These are phyloP conservation scores for Lepidurus packardi DNA, from an alignment of 1,140 invertebrate genomes.

Conservation along the genomic window DNA sequence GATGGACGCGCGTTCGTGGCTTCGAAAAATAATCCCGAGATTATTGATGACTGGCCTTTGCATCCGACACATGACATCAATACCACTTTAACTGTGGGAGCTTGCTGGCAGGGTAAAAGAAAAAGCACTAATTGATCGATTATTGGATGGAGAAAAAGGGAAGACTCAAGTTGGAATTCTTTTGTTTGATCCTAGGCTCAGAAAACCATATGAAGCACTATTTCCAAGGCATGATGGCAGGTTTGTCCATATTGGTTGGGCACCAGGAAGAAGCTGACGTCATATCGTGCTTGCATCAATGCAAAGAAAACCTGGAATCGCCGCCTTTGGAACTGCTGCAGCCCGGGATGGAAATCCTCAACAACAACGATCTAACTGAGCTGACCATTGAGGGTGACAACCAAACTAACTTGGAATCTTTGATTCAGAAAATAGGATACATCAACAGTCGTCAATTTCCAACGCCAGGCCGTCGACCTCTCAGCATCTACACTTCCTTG, in stretches of 20 bases:
- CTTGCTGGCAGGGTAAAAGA: conserved; percentile 87
- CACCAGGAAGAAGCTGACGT: conserved; percentile 72
- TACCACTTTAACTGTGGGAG: conserved; percentile 88
- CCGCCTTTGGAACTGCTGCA: conserved; percentile 69
- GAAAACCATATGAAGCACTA: conserved; percentile 81
- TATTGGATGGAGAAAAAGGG: conserved; percentile 23
- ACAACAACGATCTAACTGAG: conserved; percentile 71
- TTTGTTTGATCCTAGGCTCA: conserved; percentile 53
- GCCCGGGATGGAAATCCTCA: conserved; percentile 64
- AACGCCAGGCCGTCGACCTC: conserved; percentile 81
- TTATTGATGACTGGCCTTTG: conserved; percentile 99
- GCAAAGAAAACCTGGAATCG: conserved; percentile 75
- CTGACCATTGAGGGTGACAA: conserved; percentile 86
- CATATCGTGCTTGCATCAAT: conserved; percentile 74
- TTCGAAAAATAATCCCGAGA: conserved; percentile 83
- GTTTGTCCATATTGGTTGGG: conserved; percentile 72
- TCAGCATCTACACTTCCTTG: conserved; percentile 56
- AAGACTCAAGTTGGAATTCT: background rate
- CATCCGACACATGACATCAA: conserved; percentile 90
- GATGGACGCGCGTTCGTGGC: conserved; percentile 78
- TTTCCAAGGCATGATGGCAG: conserved; percentile 80
- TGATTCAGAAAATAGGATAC: conserved; percentile 82
- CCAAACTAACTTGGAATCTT: conserved; percentile 76
- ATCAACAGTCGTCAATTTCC: conserved; percentile 83
- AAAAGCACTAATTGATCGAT: conserved; percentile 23